phyloP scores from a whole-genome alignment of 92 coral and sea anemone species.

The Palythoa caribaeorum region DNA sequence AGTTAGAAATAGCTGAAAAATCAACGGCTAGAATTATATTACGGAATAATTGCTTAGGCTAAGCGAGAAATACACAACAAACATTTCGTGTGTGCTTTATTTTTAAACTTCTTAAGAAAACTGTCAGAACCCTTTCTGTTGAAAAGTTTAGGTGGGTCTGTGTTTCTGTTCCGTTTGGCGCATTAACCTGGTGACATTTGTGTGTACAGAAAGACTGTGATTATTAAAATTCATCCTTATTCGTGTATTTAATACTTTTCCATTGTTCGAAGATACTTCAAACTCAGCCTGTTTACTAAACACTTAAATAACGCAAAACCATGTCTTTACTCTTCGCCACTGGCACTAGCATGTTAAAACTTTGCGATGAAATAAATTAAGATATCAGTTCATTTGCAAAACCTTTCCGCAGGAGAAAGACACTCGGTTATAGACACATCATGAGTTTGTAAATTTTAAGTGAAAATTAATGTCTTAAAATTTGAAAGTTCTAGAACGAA shows the following conservation, averaged over 20 bases:
- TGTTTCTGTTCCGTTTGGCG: background rate
- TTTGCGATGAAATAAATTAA: background rate
- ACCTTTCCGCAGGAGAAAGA: background rate
- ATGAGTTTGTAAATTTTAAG: background rate
- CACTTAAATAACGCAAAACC: background rate
- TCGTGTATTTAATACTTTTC: background rate
- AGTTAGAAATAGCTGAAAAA: too few relatives aligned
- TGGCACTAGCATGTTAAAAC: background rate
- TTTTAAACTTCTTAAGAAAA: too few relatives aligned
- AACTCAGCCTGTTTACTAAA: background rate
- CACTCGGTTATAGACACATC: background rate
- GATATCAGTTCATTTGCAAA: background rate
- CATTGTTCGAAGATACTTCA: background rate
- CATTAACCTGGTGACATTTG: conserved; percentile 10
- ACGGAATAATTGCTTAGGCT: too few relatives aligned
- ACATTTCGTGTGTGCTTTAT: too few relatives aligned
- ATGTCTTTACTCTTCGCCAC: background rate
- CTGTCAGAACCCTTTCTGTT: too few relatives aligned
- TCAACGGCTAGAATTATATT: too few relatives aligned
- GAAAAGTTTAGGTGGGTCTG: too few relatives aligned
- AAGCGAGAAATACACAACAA: too few relatives aligned
- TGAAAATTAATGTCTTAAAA: background rate
- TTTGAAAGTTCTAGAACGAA: too few relatives aligned
- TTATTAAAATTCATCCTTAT: conserved; percentile 15
- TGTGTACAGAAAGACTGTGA: background rate